Evolutionary conservation across 2,797 vertebrate species (phyloP).

Genomic region (Sebastiscus tertius): DNA sequence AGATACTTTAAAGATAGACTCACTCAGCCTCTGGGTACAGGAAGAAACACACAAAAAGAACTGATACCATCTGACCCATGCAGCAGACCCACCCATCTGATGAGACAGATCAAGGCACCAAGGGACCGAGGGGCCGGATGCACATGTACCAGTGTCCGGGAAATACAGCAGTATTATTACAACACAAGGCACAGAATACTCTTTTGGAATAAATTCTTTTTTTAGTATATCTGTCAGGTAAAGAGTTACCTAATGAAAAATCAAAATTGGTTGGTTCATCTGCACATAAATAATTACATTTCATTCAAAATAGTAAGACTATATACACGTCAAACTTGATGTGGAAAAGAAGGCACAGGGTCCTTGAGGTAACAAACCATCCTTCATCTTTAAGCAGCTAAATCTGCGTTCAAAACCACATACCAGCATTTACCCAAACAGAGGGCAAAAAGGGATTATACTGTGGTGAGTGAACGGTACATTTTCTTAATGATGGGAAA

Average conservation of each 20-base stretch:
- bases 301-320: neutral
- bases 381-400: neutral
- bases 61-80: constrained; percentile 76
- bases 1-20: constrained; percentile 34
- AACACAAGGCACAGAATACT: neutral
- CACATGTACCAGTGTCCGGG: neutral
- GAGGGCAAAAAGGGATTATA: neutral
- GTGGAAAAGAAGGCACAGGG: neutral
- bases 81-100: constrained; percentile 79
- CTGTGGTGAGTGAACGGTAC: neutral
- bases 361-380: neutral
- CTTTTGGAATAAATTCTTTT: neutral
- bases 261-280: neutral
- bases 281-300: neutral
- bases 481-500: constrained; percentile 23
- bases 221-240: neutral
- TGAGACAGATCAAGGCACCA: constrained; percentile 73
- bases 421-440: neutral
- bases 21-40: constrained; percentile 51
- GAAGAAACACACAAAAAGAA: constrained; percentile 55
- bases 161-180: neutral
- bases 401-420: neutral
- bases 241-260: neutral
- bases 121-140: constrained; percentile 50
- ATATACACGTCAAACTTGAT: neutral